Evolutionary conservation across 2,113 vertebrate genomes (phyloP), one percentile per base, ranked within the genome.

Genomic region (Polypterus senegalus): DNA sequence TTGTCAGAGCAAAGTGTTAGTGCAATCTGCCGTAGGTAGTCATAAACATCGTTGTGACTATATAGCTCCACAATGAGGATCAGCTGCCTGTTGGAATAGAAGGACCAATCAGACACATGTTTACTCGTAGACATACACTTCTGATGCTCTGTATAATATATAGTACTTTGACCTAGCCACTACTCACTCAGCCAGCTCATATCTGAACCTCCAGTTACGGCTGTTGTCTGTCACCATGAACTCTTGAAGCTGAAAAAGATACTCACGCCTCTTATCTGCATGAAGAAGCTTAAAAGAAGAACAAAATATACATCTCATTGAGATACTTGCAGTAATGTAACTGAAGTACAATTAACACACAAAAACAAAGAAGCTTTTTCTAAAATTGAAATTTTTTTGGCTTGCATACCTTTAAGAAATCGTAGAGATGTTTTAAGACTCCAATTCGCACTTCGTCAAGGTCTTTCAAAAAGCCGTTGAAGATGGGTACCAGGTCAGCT

Each of bases 391-490:
- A 9, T 6, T 54, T 4, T 48, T 52, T 61, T 27, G 27, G 27
- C 27, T 27, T 27, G 27, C 27, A 10, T 77, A 85, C 87, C 85
- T 88, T 88, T n/a, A 86, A 74, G 5, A 88, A 88, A 65, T 84
- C 84, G 59, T 81, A 88, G 0, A 88, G 84, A 49, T 86, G 84
- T 59, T 83, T 89, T 55, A 88, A 79, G 58, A 85, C 83, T 5
- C 85, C 85, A 11, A 83, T 83, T 6, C 73, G 70, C 7, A 83
- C 85, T 80, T 85, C 82, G 69, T 89, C 85, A 65, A 88, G 75
- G 67, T 86, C 88, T 66, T 89, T 89, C 63, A 88, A 61, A 67
- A 89, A 87, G 0, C 85, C 82, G 47, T 73, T 84, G 76, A 86
- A 88, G 63, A 90, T 61, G 1, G 86, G 87, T 11, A 87, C 83